Evolutionary conservation across 1,140 invertebrate species (phyloP).

Genomic region (Achroia grisella): DNA sequence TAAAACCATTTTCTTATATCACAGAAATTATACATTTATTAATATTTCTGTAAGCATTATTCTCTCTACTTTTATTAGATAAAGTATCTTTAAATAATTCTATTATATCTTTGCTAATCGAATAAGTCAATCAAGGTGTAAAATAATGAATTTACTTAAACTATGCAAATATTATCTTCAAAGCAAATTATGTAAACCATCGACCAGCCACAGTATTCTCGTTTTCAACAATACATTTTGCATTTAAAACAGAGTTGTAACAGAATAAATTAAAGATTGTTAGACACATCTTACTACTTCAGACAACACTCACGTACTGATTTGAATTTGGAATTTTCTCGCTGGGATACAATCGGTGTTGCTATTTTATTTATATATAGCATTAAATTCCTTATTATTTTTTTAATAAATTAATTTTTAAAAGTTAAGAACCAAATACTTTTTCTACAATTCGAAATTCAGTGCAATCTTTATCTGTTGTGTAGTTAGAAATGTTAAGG

Average conservation of each 20-base stretch:
- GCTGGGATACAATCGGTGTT: slow-evolving; percentile 26
- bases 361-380: slow-evolving; percentile 21
- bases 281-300: slow-evolving; percentile 49
- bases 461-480: slow-evolving; percentile 24
- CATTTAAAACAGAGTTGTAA: slow-evolving; percentile 60
- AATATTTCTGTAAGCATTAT: no score
- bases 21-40: no score
- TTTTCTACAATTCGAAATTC: slow-evolving; percentile 4
- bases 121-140: slow-evolving; percentile 1
- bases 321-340: slow-evolving; percentile 62
- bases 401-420: not conserved
- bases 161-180: slow-evolving; percentile 22
- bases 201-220: slow-evolving; percentile 42
- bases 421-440: slow-evolving; percentile 3
- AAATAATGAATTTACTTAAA: slow-evolving; percentile 1
- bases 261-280: slow-evolving; percentile 53
- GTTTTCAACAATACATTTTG: slow-evolving; percentile 60
- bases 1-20: no score
- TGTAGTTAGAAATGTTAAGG: slow-evolving; percentile 45
- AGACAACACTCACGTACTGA: slow-evolving; percentile 58
- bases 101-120: no score
- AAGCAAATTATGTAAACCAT: slow-evolving; percentile 50
- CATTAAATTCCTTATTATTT: slow-evolving; percentile 1
- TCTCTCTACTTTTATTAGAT: no score
- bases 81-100: no score